Evolutionary conservation across 1,140 invertebrate species (phyloP).

Genomic region (Diplogasteroides magnus): DNA sequence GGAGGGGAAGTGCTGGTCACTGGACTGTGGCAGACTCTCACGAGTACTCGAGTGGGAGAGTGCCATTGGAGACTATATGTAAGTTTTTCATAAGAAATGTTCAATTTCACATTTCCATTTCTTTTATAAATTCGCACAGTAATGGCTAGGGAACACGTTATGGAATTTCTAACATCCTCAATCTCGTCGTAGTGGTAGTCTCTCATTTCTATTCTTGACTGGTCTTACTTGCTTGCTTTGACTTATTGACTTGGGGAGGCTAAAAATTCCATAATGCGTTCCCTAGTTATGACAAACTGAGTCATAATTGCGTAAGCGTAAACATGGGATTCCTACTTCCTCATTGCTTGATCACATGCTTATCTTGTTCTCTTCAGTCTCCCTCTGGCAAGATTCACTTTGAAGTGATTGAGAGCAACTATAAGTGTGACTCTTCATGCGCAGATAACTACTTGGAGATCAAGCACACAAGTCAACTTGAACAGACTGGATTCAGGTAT

Average conservation of each 20-base stretch:
- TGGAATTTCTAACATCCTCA: no score
- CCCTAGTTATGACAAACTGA: no score
- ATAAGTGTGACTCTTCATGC: conserved; percentile 32
- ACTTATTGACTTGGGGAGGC: no score
- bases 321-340: no score
- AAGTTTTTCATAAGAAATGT: conserved; percentile 11
- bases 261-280: no score
- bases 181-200: no score
- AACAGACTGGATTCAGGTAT: conserved; percentile 36
- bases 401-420: conserved; percentile 32
- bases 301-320: no score
- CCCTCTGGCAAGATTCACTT: conserved; percentile 25
- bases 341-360: no score
- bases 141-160: no score
- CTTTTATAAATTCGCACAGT: no score
- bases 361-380: conserved; percentile 10
- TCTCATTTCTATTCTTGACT: no score
- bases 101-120: conserved; percentile 27
- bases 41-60: conserved; percentile 18
- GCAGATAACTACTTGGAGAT: conserved; percentile 35
- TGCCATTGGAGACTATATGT: conserved; percentile 28
- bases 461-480: conserved; percentile 25
- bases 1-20: conserved; percentile 31
- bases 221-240: no score
- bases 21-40: conserved; percentile 23